Conservation (phyloP, 2,113 vertebrate genomes). For the Rhombomys opimus region DNA sequence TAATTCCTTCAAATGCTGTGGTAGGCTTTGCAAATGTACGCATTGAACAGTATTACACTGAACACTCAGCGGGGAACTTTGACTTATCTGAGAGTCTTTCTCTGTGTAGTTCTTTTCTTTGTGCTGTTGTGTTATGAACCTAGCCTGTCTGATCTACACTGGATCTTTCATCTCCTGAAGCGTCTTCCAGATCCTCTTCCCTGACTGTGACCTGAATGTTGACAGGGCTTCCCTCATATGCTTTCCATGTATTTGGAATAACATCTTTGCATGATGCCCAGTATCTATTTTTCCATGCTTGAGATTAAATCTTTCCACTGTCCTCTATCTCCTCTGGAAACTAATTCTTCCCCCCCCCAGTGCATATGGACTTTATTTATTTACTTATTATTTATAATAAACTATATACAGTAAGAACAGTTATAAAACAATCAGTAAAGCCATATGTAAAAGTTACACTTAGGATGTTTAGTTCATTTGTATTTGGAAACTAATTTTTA, state of each 20-base stretch:
- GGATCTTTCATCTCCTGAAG: neutral
- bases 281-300: neutral
- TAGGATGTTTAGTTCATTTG: no score
- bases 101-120: neutral
- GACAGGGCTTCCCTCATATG: neutral
- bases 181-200: neutral
- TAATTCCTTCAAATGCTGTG: neutral
- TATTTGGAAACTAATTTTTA: neutral
- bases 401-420: no score
- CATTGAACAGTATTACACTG: neutral
- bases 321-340: neutral
- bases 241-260: neutral
- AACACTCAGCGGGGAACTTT: neutral
- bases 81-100: neutral
- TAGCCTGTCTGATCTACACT: neutral
- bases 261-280: neutral
- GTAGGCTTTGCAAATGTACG: neutral
- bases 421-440: no score
- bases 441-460: no score
- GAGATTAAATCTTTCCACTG: neutral
- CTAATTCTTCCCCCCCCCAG: neutral
- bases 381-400: no score
- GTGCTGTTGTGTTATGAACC: neutral
- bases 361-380: no score
- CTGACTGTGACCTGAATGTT: neutral